phyloP scores from a whole-genome alignment of 2,113 vertebrate species.

The Rhinolophus sinicus region DNA sequence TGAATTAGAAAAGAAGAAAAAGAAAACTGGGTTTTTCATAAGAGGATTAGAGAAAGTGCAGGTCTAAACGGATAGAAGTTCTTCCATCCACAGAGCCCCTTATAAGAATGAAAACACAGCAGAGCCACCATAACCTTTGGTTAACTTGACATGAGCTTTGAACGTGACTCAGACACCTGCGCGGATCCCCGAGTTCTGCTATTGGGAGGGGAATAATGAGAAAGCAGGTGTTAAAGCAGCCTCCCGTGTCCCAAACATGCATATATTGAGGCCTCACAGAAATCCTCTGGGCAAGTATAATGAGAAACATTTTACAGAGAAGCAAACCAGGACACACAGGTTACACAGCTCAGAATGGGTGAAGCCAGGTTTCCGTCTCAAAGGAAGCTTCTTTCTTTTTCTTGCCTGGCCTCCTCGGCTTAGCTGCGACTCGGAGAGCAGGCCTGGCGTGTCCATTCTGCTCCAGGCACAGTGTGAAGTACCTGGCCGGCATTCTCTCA shows the following conservation, averaged over 20 bases:
- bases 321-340: too few relatives aligned
- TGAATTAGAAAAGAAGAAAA: background rate
- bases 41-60: background rate
- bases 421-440: background rate
- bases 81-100: background rate
- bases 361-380: accelerated
- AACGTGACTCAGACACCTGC: background rate
- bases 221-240: background rate
- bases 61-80: background rate
- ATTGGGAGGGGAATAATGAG: background rate
- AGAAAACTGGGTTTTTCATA: background rate
- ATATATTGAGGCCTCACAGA: background rate
- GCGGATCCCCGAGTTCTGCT: background rate
- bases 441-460: accelerated
- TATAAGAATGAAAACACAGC: background rate
- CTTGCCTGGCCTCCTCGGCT: background rate
- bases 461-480: accelerated
- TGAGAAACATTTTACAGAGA: background rate
- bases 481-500: background rate
- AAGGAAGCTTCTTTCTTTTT: background rate
- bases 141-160: background rate
- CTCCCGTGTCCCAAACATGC: background rate
- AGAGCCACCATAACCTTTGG: background rate
- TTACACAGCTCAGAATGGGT: background rate
- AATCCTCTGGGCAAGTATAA: background rate